Evolutionary conservation across 2,888 invertebrate genomes (phyloP), one percentile per base, ranked within the genome.

Genomic region (Trisateles emortualis): DNA sequence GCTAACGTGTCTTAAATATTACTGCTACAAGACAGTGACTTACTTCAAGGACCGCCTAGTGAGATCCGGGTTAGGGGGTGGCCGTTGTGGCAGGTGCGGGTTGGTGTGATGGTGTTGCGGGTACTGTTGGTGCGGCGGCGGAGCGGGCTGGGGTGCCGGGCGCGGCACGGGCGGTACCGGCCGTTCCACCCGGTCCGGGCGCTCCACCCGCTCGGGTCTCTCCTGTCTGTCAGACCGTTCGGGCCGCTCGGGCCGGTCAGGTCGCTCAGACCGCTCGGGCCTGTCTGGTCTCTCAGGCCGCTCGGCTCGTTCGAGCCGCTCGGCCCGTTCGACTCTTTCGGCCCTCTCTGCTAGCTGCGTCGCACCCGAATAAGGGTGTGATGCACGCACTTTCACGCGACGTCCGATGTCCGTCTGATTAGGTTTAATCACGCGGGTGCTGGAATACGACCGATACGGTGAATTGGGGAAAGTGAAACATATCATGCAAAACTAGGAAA

Each of bases 391-490:
- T 88, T 97, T 97, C 69, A 97, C 96, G 86, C 97, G 97, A 70
- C 97, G 95, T 55, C 98, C 97, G 79, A 98, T 97, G 88, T 97
- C 97, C 76, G 96, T 96, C 84, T 97, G 97, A 90, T 97, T 97
- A 72, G 97, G 96, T 90, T 98, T 98, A 84, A 98, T 98, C 87
- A 97, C 98, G 86, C 98, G 96, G 79, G 98, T 97, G 93, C 98
- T 97, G 93, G 46, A 94, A 94, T 51, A 59, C 51, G 52, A 64
- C 60, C 47, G 45, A 52, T 57, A 59, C 26, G 10, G 63, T 69
- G 69, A 66, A 35, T 53, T 26, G 35, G 29, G 38, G 32, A 40
- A 63, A 57, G 65, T 66, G 53, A 54, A 6, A 13, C 39, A 41
- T 8, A 19, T 10, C 43, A 41, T 45, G 42, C 50, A 42, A 10